phyloP scores from a whole-genome alignment of 2,113 vertebrate species.

The Ploceus nigricollis region DNA sequence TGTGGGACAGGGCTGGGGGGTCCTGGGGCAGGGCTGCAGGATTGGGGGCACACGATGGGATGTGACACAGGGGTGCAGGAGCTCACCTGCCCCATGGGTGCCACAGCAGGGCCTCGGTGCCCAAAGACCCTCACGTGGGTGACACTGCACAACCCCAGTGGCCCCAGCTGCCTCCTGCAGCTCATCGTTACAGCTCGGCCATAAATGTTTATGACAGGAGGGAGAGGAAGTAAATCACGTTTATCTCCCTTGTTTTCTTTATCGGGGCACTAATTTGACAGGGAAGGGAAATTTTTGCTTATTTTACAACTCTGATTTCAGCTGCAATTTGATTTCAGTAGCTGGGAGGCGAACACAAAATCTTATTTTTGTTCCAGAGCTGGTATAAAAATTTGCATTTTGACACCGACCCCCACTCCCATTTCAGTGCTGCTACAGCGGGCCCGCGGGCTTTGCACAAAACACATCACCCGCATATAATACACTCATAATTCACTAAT shows the following conservation, averaged over 20 bases:
- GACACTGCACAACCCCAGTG: background rate
- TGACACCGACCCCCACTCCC: constrained; percentile 21
- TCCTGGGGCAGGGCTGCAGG: background rate
- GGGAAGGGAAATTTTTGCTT: constrained; percentile 53
- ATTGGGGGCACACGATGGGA: background rate
- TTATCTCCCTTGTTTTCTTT: constrained; percentile 58
- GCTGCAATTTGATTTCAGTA: constrained; percentile 45
- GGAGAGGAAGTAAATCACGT: constrained; percentile 50
- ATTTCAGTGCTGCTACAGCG: background rate
- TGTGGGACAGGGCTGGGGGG: accelerated
- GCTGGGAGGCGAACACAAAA: constrained; percentile 47
- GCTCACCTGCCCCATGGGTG: accelerated
- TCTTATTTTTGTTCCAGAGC: constrained; percentile 29
- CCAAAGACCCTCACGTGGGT: background rate
- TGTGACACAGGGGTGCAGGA: background rate
- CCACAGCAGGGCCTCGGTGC: accelerated
- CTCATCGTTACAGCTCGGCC: background rate
- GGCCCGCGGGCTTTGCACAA: constrained; percentile 7
- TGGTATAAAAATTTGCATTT: constrained; percentile 46
- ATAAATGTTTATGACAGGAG: constrained; percentile 37
- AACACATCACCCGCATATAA: constrained; percentile 28
- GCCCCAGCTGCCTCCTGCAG: background rate
- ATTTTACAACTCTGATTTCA: constrained; percentile 43
- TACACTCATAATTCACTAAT: constrained; percentile 66
- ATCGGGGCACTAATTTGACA: constrained; percentile 63